Conservation (phyloP, 2,888 invertebrate species). For the Limnephilus rhombicus region DNA sequence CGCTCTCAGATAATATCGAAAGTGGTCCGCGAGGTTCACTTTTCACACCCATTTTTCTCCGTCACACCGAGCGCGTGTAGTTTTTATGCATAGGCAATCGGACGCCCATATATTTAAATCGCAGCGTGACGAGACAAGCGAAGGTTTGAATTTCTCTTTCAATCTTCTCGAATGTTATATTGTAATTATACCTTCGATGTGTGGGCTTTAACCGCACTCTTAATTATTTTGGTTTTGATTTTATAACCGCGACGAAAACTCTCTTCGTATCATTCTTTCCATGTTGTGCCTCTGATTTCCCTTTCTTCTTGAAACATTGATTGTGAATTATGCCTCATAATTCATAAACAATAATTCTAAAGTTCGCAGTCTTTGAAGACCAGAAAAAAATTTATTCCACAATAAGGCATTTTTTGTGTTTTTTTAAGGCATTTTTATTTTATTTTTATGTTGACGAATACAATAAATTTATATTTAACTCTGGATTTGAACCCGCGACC, state of each 20-base stretch:
- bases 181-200: constrained; percentile 1
- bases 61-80: neutral
- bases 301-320: neutral
- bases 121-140: neutral
- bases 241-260: neutral
- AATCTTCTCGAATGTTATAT: neutral
- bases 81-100: constrained; percentile 9
- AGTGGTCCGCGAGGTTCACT: neutral
- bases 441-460: no score
- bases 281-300: neutral
- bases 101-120: neutral
- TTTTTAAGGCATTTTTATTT: no score
- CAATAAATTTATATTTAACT: no score
- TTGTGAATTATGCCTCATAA: neutral
- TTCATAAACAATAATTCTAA: no score
- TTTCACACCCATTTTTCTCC: neutral
- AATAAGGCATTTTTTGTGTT: no score
- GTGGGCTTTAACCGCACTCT: neutral
- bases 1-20: neutral
- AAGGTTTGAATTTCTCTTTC: constrained; percentile 39
- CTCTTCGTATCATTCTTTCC: neutral
- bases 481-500: no score
- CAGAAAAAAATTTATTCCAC: no score
- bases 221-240: constrained; percentile 18
- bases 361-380: no score